Evolutionary conservation across 2,888 invertebrate genomes (phyloP), one percentile per base, ranked within the genome.

Genomic region (Galerucella pusilla): DNA sequence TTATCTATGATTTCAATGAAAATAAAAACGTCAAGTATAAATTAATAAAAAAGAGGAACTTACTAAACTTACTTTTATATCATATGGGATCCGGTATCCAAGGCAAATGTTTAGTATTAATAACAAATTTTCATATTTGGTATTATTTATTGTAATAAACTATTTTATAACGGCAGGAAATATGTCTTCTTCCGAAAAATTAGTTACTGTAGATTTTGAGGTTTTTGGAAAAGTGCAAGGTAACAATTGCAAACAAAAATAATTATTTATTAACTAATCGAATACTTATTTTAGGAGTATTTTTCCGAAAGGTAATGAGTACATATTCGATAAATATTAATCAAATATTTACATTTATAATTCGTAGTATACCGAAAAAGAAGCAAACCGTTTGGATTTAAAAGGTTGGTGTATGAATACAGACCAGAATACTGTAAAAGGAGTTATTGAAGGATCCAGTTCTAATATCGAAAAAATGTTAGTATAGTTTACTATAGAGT

Each of bases 341-440:
- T 57, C 54, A 60, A 73, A 52, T 82, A 76, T 66, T 35, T 67
- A 74, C 14, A 63, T 14, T 28, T 76, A 46, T 61, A 25, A n/a
- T 67, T 85, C 87, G 7, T 85, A 94, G 93, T 90, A 90, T 78
- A 94, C 94, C 0, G 91, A 92, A 84, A 87, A 90, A 75, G 90
- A 92, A 85, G 92, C 92, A 0, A 90, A 90, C 46, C 90, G 90
- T 82, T 87, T 94, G 28, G 91, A 91, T 1, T 82, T 94, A 2
- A 90, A 88, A 76, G 94, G 94, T 12, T 94, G 94, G 93, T 94
- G 94, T 83, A 92, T 90, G 89, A 94, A 94, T 83, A 94, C 94
- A 0, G 82, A 88, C 0, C 84, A 88, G 49, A 93, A 91, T 7
- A 93, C 94, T 0, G 94, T 94, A 0, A 87, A 90, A 25, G 94